Percentiles rank a stretch among this genome's conserved stretches.
Evolutionary conservation across 2,113 vertebrate genomes (phyloP).

Genomic region (Ceyx melanurus): DNA sequence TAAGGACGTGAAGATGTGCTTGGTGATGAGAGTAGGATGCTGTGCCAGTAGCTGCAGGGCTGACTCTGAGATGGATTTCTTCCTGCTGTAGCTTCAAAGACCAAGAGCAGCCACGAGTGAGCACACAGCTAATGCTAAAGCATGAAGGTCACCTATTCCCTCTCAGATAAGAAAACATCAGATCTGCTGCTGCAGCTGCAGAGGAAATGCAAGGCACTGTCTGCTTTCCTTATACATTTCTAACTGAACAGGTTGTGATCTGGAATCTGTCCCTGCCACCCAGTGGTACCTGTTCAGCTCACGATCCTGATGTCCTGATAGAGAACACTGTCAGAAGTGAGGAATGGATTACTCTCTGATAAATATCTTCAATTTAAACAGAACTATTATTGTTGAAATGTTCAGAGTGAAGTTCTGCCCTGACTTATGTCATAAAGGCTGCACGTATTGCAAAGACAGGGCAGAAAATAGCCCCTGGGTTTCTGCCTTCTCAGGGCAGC

Average conservation of each 20-base stretch:
- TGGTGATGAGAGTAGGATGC: not conserved
- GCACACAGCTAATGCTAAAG: conserved; percentile 5
- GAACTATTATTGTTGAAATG: not conserved
- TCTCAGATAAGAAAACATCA: not conserved
- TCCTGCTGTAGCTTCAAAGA: conserved; percentile 35
- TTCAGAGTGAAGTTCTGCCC: not conserved
- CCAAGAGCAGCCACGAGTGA: not conserved
- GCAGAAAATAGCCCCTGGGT: conserved; percentile 12
- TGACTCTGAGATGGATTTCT: not conserved
- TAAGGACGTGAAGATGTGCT: not conserved
- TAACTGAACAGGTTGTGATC: not conserved
- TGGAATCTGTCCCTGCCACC: not conserved
- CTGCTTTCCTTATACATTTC: not conserved
- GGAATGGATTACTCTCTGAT: not conserved
- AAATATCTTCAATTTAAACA: not conserved
- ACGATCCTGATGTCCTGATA: not conserved
- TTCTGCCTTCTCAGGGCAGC: not conserved
- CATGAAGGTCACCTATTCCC: conserved; percentile 48
- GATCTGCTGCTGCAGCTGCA: not conserved
- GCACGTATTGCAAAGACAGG: not conserved
- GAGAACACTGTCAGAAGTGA: not conserved
- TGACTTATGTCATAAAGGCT: not conserved
- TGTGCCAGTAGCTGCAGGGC: conserved; percentile 37
- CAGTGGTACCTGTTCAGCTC: not conserved
- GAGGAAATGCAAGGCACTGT: not conserved